Evolutionary conservation across 2,888 invertebrate species (phyloP).

Genomic region (Furcula furcula): DNA sequence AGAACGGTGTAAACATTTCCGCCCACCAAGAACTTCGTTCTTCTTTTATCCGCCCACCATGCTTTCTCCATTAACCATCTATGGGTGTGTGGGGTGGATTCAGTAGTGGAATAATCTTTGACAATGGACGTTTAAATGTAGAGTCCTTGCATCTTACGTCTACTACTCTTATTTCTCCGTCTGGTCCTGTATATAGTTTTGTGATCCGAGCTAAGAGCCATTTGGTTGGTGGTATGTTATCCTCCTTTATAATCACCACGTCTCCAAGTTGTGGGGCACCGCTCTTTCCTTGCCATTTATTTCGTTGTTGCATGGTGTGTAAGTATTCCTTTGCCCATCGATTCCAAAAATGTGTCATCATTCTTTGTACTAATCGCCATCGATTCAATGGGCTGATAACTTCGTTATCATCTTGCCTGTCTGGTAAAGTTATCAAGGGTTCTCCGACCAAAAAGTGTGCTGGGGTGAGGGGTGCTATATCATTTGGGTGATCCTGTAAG

Average conservation of each 20-base stretch:
- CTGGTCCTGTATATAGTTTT: slow-evolving; percentile 6
- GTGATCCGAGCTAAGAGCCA: slow-evolving; percentile 8
- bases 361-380: slow-evolving; percentile 10
- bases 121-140: slow-evolving; percentile 6
- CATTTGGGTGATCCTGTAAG: slow-evolving; percentile 8
- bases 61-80: too few species aligned
- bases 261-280: slow-evolving; percentile 10
- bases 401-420: slow-evolving; percentile 2
- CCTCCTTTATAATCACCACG: slow-evolving; percentile 7
- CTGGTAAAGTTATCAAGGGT: slow-evolving; percentile 8
- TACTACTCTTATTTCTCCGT: slow-evolving; percentile 6
- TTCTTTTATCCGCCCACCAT: too few species aligned
- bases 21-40: too few species aligned
- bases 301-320: slow-evolving; percentile 3
- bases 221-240: slow-evolving; percentile 11
- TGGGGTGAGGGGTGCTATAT: slow-evolving; percentile 11
- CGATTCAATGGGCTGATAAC: slow-evolving; percentile 4
- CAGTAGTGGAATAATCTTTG: too few species aligned
- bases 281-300: slow-evolving; percentile 4
- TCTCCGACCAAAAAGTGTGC: slow-evolving; percentile 11
- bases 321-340: slow-evolving; percentile 10
- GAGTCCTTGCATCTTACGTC: slow-evolving; percentile 5
- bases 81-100: slow-evolving; percentile 1
- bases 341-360: slow-evolving; percentile 12
- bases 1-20: too few species aligned